Evolutionary conservation across 2,888 invertebrate species (phyloP).

Genomic region (Ophioninae sp.): DNA sequence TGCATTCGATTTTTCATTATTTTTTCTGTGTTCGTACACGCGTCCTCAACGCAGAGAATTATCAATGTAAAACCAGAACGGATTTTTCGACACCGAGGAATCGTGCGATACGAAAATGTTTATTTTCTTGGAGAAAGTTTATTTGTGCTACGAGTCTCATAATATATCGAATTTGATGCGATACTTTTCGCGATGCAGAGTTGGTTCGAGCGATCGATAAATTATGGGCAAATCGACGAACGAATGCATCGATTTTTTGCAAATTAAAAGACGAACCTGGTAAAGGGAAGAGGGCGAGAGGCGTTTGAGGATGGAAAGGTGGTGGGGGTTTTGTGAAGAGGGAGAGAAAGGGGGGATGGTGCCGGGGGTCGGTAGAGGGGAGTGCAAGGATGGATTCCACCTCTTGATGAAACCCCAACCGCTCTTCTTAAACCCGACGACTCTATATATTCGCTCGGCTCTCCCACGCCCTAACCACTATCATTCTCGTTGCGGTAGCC

Average conservation of each 20-base stretch:
- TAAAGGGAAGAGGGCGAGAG: neutral
- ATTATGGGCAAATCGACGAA: neutral
- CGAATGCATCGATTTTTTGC: neutral
- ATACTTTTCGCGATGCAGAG: neutral
- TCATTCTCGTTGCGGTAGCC: constrained; percentile 70
- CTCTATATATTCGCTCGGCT: constrained; percentile 60
- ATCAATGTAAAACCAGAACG: too few relatives aligned
- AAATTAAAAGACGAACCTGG: neutral
- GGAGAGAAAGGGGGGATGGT: constrained; percentile 3
- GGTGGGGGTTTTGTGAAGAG: neutral
- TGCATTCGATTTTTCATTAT: too few relatives aligned
- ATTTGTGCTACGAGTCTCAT: neutral
- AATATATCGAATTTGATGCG: neutral
- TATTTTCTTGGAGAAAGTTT: too few relatives aligned
- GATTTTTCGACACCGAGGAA: neutral
- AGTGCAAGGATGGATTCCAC: constrained; percentile 58
- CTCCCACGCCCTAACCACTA: constrained; percentile 69
- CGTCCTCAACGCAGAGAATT: too few relatives aligned
- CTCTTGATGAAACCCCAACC: constrained; percentile 54
- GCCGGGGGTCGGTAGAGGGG: constrained; percentile 28
- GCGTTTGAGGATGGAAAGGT: neutral
- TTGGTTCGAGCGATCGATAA: neutral
- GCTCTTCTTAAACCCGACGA: constrained; percentile 59
- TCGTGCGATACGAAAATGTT: too few relatives aligned
- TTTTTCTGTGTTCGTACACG: too few relatives aligned